Base-by-base conservation (phyloP, 2,888 invertebrate genomes). In the Galerucella pusilla region DNA sequence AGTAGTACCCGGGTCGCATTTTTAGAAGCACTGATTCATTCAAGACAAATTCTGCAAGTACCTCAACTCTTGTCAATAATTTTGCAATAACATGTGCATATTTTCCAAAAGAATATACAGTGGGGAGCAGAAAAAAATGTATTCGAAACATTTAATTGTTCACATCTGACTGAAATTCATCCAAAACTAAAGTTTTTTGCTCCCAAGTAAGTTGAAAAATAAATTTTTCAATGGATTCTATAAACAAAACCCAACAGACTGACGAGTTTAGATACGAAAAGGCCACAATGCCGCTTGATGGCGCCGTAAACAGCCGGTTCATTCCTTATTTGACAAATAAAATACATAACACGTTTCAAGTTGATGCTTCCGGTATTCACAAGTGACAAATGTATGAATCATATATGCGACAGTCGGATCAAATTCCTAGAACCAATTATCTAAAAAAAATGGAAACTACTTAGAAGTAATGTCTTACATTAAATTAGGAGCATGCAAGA, bases 301-400 rank as follows among this genome's bases (percentile, higher is more conserved):
- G 76, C 77, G 79, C 77, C 77, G 76, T 76, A 78, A 80, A 80
- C 75, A 79, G 71, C 65, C 76, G 70, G 72, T 74, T 78, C 12
- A 75, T 78, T 68, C 80, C 80, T 77, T 81, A 80, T 80, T 77
- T 75, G 80, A 79, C 75, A 75, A 78, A 75, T 73, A 74, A 77
- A 79, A 76, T 76, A 79, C 78, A 78, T 77, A 75, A 75, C 81
- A 83, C 81, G 81, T 81, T 61, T 81, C 78, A 80, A 79, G 80
- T 80, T 78, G 79, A 78, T 79, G 80, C 79, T 83, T 83, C 81
- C 83, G 82, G 82, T 81, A 68, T 63, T 45, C 14, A 64, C 64
- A 76, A 71, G 68, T 77, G 79, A 79, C 76, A 74, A 76, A 81
- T 76, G 77, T 73, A 68, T 81, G 79, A 81, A 71, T 81, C 81